Percentiles rank a stretch among this genome's conserved stretches.
Evolutionary conservation across 64 coral and sea anemone species (phyloP).

Genomic region (Hydrozoanthus tunicans): DNA sequence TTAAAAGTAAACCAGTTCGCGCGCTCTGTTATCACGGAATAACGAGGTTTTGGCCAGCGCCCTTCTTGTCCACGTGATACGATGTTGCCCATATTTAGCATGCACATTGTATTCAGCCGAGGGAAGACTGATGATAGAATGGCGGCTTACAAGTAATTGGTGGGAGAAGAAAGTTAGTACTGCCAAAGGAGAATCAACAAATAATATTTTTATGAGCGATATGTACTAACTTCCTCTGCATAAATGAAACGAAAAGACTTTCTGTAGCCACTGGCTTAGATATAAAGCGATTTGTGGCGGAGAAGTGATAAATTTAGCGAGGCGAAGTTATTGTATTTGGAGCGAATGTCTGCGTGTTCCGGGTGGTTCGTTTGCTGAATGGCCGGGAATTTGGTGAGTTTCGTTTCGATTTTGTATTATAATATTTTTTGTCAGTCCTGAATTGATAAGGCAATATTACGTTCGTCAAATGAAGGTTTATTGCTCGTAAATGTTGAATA

Average conservation of each 20-base stretch:
- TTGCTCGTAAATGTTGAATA: neutral
- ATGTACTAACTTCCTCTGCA: slow-evolving; percentile 27
- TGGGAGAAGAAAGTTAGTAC: slow-evolving; percentile 35
- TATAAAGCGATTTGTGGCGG: slow-evolving; percentile 11
- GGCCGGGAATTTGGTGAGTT: slow-evolving; percentile 58
- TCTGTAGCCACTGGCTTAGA: slow-evolving; percentile 4
- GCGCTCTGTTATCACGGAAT: neutral
- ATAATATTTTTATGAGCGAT: slow-evolving; percentile 53
- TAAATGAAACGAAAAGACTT: slow-evolving; percentile 33
- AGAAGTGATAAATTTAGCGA: slow-evolving; percentile 41
- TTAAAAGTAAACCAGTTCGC: neutral
- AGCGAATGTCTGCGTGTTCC: slow-evolving; percentile 61
- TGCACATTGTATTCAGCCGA: slow-evolving; percentile 61
- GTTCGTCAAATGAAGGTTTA: neutral
- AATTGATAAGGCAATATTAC: neutral
- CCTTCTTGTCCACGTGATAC: slow-evolving; percentile 32
- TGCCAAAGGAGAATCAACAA: slow-evolving; percentile 15
- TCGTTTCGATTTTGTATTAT: neutral
- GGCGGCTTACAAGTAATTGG: slow-evolving; percentile 51
- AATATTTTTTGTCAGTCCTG: neutral
- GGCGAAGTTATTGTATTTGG: slow-evolving; percentile 32
- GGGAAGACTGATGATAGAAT: slow-evolving; percentile 67
- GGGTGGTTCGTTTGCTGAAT: slow-evolving; percentile 52
- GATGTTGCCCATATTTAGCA: slow-evolving; percentile 47
- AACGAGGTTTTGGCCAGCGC: slow-evolving; percentile 23